Evolutionary conservation across 2,113 vertebrate genomes (phyloP).

Genomic region (Neogobius melanostomus): DNA sequence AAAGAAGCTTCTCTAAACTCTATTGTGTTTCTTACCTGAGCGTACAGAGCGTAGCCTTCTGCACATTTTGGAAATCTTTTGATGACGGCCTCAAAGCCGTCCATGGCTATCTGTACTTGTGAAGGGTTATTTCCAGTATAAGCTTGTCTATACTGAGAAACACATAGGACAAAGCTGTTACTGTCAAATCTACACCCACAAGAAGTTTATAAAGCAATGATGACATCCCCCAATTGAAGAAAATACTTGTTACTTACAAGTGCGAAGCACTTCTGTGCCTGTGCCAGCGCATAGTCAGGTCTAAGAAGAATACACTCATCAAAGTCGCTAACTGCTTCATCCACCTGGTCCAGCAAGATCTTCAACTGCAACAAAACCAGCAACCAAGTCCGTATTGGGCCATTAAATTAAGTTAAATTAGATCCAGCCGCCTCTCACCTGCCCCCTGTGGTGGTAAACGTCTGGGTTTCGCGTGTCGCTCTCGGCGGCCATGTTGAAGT

Average conservation of each 20-base stretch:
- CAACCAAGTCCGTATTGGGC: background rate
- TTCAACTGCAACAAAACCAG: slow-evolving; percentile 81
- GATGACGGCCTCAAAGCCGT: slow-evolving; percentile 96
- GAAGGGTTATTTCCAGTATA: slow-evolving; percentile 95
- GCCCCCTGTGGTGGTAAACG: slow-evolving; percentile 96
- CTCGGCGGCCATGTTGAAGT: slow-evolving; percentile 95
- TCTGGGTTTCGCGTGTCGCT: slow-evolving; percentile 94
- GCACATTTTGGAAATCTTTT: slow-evolving; percentile 93
- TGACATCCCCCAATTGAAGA: background rate
- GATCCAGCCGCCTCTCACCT: slow-evolving; percentile 74
- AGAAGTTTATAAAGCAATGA: background rate
- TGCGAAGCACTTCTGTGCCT: slow-evolving; percentile 98
- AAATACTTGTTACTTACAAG: slow-evolving; percentile 78
- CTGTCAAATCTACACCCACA: background rate
- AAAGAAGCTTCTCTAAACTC: too few relatives aligned
- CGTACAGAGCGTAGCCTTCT: slow-evolving; percentile 96
- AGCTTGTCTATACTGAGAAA: slow-evolving; percentile 90
- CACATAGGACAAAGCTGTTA: background rate
- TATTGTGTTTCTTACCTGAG: slow-evolving; percentile 82
- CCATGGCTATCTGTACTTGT: slow-evolving; percentile 94
- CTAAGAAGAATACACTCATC: slow-evolving; percentile 95
- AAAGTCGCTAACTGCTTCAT: slow-evolving; percentile 96
- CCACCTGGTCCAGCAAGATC: slow-evolving; percentile 97
- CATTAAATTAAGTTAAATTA: background rate
- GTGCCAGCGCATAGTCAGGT: slow-evolving; percentile 94